A percentile compares a stretch with the other conserved stretches of the same genome.
Conservation (phyloP, 2,888 invertebrate species). For the Trissoscelio sp. region DNA sequence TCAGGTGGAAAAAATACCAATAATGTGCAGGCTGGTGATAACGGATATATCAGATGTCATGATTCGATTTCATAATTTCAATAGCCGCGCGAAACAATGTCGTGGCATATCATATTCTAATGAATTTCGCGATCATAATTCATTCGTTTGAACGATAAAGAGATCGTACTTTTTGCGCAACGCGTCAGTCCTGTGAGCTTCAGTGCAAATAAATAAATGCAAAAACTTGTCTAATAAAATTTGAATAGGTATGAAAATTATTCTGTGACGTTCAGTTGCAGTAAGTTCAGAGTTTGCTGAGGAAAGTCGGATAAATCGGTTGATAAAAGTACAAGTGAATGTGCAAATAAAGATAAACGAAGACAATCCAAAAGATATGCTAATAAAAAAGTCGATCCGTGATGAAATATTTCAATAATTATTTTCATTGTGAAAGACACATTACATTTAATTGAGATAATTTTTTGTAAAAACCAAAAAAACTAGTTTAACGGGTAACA, state of each 20-base stretch:
- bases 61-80: neutral
- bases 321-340: slow-evolving; percentile 3
- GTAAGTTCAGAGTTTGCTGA: neutral
- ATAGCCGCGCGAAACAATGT: neutral
- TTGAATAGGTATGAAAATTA: slow-evolving; percentile 6
- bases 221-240: slow-evolving; percentile 23
- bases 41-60: neutral
- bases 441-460: neutral
- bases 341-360: slow-evolving; percentile 5
- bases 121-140: slow-evolving; percentile 9
- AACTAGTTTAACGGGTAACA: neutral
- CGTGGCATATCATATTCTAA: slow-evolving; percentile 9
- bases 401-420: neutral
- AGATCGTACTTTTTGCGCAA: slow-evolving; percentile 1
- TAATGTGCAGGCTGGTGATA: slow-evolving; percentile 3
- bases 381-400: neutral
- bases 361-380: slow-evolving; percentile 18
- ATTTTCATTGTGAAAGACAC: neutral
- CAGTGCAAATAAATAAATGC: neutral
- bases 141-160: slow-evolving; percentile 5
- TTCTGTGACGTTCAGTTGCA: neutral
- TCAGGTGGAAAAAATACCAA: slow-evolving; percentile 3
- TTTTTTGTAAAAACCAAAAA: neutral
- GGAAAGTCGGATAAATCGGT: slow-evolving; percentile 14
- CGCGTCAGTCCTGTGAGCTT: neutral